phyloP scores from a whole-genome alignment of 2,797 vertebrate species.

The Phoebastria nigripes region DNA sequence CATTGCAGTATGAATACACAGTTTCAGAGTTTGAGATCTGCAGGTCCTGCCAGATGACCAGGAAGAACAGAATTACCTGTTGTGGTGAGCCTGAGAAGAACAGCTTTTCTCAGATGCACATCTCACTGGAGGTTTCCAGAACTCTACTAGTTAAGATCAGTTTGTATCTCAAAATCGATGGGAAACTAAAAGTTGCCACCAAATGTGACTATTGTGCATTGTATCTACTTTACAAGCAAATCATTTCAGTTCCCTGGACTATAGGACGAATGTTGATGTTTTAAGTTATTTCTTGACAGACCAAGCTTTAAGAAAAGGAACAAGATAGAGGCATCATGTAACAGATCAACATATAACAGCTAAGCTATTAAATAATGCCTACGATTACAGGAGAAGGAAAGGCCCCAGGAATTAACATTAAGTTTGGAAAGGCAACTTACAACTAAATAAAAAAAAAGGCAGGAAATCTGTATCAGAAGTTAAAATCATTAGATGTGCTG shows the following conservation, averaged over 20 bases:
- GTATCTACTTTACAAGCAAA: background rate
- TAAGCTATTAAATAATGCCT: background rate
- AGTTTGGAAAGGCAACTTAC: background rate
- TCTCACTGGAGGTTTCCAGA: background rate
- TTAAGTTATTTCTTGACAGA: background rate
- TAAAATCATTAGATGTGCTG: background rate
- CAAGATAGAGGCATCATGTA: background rate
- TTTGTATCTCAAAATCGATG: background rate
- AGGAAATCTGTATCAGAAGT: background rate
- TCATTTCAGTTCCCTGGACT: background rate
- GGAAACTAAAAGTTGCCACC: background rate
- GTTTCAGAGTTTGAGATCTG: background rate
- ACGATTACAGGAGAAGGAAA: background rate
- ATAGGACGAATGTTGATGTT: background rate
- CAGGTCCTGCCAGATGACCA: background rate
- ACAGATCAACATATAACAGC: background rate
- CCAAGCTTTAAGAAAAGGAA: background rate
- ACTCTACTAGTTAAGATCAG: background rate
- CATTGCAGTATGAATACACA: background rate
- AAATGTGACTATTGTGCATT: background rate
- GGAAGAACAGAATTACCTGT: background rate
- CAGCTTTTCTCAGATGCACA: background rate
- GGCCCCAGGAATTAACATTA: background rate
- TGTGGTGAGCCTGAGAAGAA: background rate
- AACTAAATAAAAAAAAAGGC: background rate